Evolutionary conservation across 2,113 vertebrate genomes (phyloP).

Genomic region (Vombatus ursinus): DNA sequence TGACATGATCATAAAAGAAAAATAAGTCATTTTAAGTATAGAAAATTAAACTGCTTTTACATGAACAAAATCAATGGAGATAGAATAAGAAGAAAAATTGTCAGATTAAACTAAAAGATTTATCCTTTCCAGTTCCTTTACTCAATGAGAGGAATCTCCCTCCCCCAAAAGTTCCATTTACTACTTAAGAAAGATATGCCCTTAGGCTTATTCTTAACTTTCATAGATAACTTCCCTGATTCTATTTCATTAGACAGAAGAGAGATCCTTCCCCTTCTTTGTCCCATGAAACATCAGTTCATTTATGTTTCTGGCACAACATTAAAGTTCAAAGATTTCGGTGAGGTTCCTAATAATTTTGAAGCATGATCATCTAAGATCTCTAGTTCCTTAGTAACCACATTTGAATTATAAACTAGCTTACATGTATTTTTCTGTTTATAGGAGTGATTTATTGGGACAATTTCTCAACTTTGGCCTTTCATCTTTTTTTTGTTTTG

Average conservation of each 20-base stretch:
- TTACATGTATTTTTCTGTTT: background rate
- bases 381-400: background rate
- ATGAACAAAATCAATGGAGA: background rate
- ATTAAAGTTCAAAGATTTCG: background rate
- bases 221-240: background rate
- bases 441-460: background rate
- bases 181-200: background rate
- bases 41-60: background rate
- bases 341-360: background rate
- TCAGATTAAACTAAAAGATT: background rate
- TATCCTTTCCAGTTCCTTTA: background rate
- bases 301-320: background rate
- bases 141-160: background rate
- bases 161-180: background rate
- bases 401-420: background rate
- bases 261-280: background rate
- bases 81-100: background rate
- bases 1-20: background rate
- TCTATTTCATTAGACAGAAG: background rate
- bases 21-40: background rate
- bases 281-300: background rate
- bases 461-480: background rate
- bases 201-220: background rate
- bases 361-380: background rate
- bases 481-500: too few species aligned